Percentiles rank a stretch among this genome's conserved stretches.
phyloP scores from a whole-genome alignment of 64 coral and sea anemone genomes.

The Montipora efflorescens region DNA sequence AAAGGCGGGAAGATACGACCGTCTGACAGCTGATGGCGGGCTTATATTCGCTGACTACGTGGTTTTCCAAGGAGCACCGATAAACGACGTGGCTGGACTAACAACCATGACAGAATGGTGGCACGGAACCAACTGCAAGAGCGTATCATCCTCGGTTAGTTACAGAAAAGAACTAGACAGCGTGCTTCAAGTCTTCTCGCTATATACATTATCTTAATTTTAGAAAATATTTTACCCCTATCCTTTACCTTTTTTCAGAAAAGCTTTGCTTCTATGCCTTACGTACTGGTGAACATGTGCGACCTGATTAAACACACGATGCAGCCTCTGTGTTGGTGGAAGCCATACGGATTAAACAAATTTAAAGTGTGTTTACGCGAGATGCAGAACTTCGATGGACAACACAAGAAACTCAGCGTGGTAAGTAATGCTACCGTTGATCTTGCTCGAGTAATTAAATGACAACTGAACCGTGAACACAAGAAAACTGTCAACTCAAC shows the following conservation, averaged over 20 bases:
- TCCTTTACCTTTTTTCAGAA: background rate
- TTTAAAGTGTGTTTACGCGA: constrained; percentile 70
- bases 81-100: background rate
- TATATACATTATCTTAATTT: too few relatives aligned
- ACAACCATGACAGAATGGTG: background rate
- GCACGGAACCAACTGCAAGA: background rate
- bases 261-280: background rate
- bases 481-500: too few relatives aligned
- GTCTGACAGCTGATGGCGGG: constrained; percentile 65
- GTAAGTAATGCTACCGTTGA: constrained; percentile 7
- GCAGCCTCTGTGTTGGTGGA: constrained; percentile 67
- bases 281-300: constrained; percentile 41
- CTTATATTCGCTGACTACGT: background rate
- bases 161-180: too few relatives aligned
- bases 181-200: too few relatives aligned
- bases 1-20: constrained; percentile 71
- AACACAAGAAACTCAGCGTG: constrained; percentile 57
- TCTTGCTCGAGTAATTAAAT: too few relatives aligned
- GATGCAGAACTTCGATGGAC: constrained; percentile 62
- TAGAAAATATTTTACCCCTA: too few relatives aligned
- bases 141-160: too few relatives aligned
- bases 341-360: background rate
- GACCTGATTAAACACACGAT: constrained; percentile 23
- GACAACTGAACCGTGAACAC: too few relatives aligned
- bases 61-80: constrained; percentile 62